Evolutionary conservation across 2,797 vertebrate species (phyloP).

Genomic region (Poecilia gillii): DNA sequence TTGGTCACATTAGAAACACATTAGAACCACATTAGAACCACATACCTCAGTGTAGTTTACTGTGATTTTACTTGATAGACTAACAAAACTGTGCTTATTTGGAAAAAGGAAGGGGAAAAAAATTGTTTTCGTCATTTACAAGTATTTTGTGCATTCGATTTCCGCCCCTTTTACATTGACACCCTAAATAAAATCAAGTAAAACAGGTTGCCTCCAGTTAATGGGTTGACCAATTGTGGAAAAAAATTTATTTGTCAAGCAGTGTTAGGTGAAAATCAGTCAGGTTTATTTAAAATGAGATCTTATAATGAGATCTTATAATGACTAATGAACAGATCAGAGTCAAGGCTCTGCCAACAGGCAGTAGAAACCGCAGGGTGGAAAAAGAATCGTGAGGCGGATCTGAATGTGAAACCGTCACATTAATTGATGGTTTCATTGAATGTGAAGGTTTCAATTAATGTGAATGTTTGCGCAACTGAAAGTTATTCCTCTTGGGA

Average conservation of each 20-base stretch:
- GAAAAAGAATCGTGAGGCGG: neutral
- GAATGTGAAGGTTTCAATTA: too few species aligned
- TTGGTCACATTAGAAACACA: neutral
- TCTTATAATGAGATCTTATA: too few species aligned
- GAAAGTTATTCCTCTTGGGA: too few species aligned
- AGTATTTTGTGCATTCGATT: neutral
- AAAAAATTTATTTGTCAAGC: neutral
- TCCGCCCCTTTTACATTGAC: neutral
- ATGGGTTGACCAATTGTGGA: neutral
- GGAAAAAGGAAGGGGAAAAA: neutral
- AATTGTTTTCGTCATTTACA: neutral
- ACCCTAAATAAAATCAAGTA: neutral
- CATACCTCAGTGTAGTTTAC: neutral
- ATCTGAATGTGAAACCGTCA: neutral
- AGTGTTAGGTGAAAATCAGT: too few species aligned
- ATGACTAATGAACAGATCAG: too few species aligned
- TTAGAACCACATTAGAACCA: neutral
- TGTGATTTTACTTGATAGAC: neutral
- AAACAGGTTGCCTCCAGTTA: neutral
- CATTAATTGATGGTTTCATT: too few species aligned
- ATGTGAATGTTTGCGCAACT: too few species aligned
- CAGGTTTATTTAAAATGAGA: too few species aligned
- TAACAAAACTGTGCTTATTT: neutral
- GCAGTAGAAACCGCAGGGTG: neutral
- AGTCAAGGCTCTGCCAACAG: too few species aligned